Base-by-base conservation (phyloP, 1,140 invertebrate species). In the Drosophila ogumai region DNA sequence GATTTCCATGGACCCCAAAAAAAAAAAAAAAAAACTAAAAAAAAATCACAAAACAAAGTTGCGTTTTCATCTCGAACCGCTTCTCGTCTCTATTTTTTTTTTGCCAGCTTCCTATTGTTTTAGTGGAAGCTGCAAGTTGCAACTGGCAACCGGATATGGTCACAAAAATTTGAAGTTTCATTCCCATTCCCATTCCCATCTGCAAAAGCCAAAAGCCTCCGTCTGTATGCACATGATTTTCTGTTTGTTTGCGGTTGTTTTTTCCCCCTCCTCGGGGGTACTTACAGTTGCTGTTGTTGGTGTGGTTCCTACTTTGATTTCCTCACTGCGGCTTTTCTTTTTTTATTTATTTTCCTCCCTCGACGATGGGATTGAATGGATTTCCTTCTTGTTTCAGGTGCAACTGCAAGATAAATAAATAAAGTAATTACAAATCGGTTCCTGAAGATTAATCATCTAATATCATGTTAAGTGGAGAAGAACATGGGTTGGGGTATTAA, bases 81-180 rank as follows among this genome's bases (percentile, higher is more conserved):
- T 49, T 57, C 55, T 69, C 34, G 43, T 58, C 38, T 54, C 19
- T 72, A 10, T 32, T 13, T 19, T 17, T 44, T 41, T 49, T 50
- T 32, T 43, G 50, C 34, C 13, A 13, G 52, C 25, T 25, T 50
- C 34, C 41, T 46, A 58, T 71, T 72, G 66, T 71, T 72, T 36
- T 58, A 38, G 32, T 72, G 67, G 69, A 72, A 41, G 69, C 69
- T 73, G 69, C 69, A 72, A 59, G 25, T 43, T 72, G 66, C 68
- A 59, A 57, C 50, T 71, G 61, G 8, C 50, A 71, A 71, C 68
- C 68, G 68, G 68, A 72, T 72, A 71, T 68, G 68, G 66, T 58
- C 50, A 57, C 66, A 72, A 58, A 72, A 72, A 59, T 73, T 71
- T 59, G 43, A 72, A 73, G 49, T 59, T 43, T 59, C 69, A 73